These are phyloP conservation scores for Daubentonia madagascariensis DNA, from an alignment of 2,113 vertebrate species.

Conservation along the genomic window DNA sequence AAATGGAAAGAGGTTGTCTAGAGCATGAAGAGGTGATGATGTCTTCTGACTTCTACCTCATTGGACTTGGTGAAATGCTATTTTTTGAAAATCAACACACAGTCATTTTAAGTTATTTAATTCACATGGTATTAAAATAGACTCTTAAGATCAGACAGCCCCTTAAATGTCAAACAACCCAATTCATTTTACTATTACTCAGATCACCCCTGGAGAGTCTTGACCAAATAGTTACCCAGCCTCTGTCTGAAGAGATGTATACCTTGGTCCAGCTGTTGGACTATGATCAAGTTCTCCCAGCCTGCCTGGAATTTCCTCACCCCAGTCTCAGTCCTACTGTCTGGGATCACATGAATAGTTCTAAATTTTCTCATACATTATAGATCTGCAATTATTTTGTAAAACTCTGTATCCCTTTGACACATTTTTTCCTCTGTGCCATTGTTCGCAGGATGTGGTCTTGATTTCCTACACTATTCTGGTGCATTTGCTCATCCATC, in stretches of 20 bases:
- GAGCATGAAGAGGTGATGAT: neutral
- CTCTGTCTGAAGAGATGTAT: neutral
- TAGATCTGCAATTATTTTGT: neutral
- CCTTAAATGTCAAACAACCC: neutral
- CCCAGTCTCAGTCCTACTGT: rapidly evolving
- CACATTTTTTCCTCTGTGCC: neutral
- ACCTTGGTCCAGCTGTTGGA: neutral
- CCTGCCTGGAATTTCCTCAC: neutral
- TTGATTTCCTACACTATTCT: neutral
- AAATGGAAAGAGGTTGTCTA: neutral
- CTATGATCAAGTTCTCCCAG: neutral
- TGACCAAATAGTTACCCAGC: neutral
- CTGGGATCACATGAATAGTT: neutral
- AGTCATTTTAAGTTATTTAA: neutral
- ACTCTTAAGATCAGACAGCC: neutral
- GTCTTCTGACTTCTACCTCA: neutral
- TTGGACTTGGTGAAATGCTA: neutral
- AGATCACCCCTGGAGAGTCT: neutral
- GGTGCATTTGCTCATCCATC: neutral
- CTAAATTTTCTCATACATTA: neutral
- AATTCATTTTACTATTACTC: neutral
- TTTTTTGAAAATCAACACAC: neutral
- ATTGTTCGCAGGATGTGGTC: neutral
- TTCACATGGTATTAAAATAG: neutral
- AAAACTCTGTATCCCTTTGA: neutral